Evolutionary conservation across 2,113 vertebrate species (phyloP).

Genomic region (Heterotis niloticus): DNA sequence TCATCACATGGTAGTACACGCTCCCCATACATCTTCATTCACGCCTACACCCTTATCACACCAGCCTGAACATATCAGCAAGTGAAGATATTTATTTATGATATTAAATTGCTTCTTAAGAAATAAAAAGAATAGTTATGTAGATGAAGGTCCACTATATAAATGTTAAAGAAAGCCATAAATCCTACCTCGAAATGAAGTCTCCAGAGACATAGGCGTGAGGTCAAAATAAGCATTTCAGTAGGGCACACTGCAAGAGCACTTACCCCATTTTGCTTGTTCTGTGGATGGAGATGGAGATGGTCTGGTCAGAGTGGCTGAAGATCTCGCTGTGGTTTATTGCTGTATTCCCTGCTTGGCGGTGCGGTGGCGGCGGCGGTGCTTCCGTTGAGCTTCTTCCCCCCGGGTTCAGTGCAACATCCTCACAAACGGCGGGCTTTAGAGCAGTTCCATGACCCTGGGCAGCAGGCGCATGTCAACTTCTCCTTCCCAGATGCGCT

Average conservation of each 20-base stretch:
- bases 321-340: conserved; percentile 36
- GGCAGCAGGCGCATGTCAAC: conserved; percentile 20
- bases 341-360: conserved; percentile 41
- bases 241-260: neutral
- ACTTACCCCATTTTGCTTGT: conserved; percentile 67
- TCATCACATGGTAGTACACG: too few relatives aligned
- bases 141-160: conserved; percentile 7
- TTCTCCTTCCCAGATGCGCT: conserved; percentile 18
- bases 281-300: conserved; percentile 31
- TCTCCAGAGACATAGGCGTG: conserved; percentile 32
- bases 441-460: conserved; percentile 32
- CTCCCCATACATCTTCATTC: neutral
- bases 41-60: neutral
- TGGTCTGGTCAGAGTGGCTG: conserved; percentile 36
- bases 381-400: conserved; percentile 39
- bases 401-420: conserved; percentile 48
- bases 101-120: neutral
- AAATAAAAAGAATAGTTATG: neutral
- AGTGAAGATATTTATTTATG: neutral
- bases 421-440: conserved; percentile 40
- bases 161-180: conserved; percentile 13
- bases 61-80: neutral
- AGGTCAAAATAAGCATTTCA: conserved; percentile 43
- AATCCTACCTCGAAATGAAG: conserved; percentile 34
- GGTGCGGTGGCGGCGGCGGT: conserved; percentile 20